Evolutionary conservation across 2,113 vertebrate genomes (phyloP).

Genomic region (Helogale parvula): DNA sequence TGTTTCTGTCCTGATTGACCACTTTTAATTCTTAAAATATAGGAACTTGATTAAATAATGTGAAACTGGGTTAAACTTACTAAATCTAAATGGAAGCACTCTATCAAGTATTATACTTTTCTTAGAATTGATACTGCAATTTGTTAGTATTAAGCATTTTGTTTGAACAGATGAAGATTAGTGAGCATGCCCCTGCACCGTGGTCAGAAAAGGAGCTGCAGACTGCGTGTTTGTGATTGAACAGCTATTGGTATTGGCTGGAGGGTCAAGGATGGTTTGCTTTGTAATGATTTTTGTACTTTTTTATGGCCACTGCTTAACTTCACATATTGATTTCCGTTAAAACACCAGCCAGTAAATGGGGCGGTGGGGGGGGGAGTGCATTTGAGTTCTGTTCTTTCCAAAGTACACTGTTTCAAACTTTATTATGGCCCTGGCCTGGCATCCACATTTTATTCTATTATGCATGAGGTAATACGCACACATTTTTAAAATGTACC

Average conservation of each 20-base stretch:
- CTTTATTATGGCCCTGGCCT: slow-evolving; percentile 73
- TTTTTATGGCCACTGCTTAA: slow-evolving; percentile 77
- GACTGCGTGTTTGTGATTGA: slow-evolving; percentile 67
- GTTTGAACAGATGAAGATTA: slow-evolving; percentile 86
- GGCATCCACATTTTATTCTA: slow-evolving; percentile 61
- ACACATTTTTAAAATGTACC: slow-evolving; percentile 72
- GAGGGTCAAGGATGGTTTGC: slow-evolving; percentile 67
- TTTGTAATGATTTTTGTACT: slow-evolving; percentile 73
- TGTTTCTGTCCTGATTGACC: slow-evolving; percentile 99
- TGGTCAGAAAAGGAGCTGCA: slow-evolving; percentile 89
- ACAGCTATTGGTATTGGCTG: slow-evolving; percentile 71
- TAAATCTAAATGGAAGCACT: slow-evolving; percentile 84
- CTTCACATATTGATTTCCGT: slow-evolving; percentile 79
- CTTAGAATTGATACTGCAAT: slow-evolving; percentile 81
- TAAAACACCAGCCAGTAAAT: slow-evolving; percentile 79
- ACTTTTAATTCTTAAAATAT: slow-evolving; percentile 95
- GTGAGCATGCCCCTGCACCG: slow-evolving; percentile 89
- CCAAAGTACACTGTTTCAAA: slow-evolving; percentile 60
- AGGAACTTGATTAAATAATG: slow-evolving; percentile 93
- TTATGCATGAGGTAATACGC: slow-evolving; percentile 80
- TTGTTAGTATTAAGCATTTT: slow-evolving; percentile 82
- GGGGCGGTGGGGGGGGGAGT: slow-evolving; percentile 6
- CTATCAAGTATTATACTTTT: slow-evolving; percentile 89
- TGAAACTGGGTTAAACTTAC: slow-evolving; percentile 87
- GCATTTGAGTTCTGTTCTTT: slow-evolving; percentile 76